Conservation (phyloP, 1,140 invertebrate genomes). For the Aporrectodea caliginosa region DNA sequence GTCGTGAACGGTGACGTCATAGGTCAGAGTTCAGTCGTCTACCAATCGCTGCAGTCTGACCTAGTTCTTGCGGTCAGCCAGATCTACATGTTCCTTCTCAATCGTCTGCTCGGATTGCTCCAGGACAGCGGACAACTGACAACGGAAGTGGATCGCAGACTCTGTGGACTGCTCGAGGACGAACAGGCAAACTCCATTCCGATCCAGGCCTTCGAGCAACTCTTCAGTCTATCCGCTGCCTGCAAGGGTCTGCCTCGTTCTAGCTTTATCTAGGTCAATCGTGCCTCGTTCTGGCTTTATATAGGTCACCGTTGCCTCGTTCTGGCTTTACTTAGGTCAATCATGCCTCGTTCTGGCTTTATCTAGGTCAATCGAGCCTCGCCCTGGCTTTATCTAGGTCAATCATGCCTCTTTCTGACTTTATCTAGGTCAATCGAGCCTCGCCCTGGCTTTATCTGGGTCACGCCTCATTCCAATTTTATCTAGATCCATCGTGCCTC, state of each 20-base stretch:
- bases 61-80: background rate
- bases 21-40: background rate
- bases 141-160: background rate
- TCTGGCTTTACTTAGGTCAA: background rate
- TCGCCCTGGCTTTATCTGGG: background rate
- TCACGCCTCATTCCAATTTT: no score
- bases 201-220: background rate
- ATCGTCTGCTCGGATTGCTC: background rate
- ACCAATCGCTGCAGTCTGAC: background rate
- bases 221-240: background rate
- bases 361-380: background rate
- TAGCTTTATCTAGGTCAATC: background rate
- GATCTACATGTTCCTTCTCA: background rate
- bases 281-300: background rate
- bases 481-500: background rate
- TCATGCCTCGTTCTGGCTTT: background rate
- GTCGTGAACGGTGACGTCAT: background rate
- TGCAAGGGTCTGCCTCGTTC: no score
- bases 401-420: background rate
- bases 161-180: background rate
- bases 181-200: background rate
- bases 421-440: background rate
- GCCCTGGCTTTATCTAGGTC: background rate
- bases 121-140: background rate
- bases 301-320: background rate